Evolutionary conservation across 2,113 vertebrate species (phyloP).

Genomic region (Mungos mungo): DNA sequence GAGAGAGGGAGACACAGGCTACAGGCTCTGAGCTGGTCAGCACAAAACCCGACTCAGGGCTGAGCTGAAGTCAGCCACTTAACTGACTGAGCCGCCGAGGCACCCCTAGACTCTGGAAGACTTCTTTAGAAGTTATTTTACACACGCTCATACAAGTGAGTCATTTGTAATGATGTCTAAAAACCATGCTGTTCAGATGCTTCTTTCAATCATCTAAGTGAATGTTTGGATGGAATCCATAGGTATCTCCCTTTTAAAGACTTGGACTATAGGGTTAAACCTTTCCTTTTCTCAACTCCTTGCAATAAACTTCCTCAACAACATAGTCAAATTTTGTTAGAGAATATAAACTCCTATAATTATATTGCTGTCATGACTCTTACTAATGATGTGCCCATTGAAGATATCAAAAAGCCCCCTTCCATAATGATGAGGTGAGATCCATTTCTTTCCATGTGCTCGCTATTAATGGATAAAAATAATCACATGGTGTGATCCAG

Average conservation of each 20-base stretch:
- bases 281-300: background rate
- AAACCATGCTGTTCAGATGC: background rate
- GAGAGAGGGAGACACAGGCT: no score
- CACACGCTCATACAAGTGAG: background rate
- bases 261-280: background rate
- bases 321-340: background rate
- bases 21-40: no score
- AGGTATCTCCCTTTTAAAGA: background rate
- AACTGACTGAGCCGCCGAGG: no score
- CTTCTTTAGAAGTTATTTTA: background rate
- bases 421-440: background rate
- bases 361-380: background rate
- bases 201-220: background rate
- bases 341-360: background rate
- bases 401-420: background rate
- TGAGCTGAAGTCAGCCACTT: no score
- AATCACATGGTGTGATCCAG: background rate
- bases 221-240: background rate
- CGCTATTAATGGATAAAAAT: conserved; percentile 60
- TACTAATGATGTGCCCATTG: background rate
- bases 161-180: background rate
- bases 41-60: no score
- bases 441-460: background rate
- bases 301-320: background rate
- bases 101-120: background rate